A percentile compares a stretch with the other conserved stretches of the same genome.
Conservation (phyloP, 2,113 vertebrate genomes). For the Seriola aureovittata region DNA sequence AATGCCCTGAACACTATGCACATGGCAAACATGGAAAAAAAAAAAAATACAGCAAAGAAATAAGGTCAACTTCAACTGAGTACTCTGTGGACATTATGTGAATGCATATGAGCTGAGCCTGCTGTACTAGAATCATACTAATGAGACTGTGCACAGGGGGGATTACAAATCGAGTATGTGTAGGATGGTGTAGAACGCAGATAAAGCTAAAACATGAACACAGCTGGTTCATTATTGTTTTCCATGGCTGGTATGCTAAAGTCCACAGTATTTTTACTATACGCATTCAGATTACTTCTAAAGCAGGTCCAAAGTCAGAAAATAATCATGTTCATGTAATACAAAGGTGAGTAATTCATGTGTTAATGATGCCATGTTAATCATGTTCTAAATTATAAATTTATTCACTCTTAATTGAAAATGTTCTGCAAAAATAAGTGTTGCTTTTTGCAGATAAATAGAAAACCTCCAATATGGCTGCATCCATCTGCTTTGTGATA, state of each 20-base stretch:
- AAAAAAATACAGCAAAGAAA: slow-evolving; percentile 37
- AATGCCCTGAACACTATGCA: slow-evolving; percentile 26
- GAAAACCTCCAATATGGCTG: not conserved
- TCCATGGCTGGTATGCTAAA: not conserved
- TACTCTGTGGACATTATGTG: slow-evolving; percentile 1
- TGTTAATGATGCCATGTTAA: not conserved
- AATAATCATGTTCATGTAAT: not conserved
- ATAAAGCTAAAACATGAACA: not conserved
- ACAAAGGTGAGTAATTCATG: too few species aligned
- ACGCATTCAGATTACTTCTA: not conserved
- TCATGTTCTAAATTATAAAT: slow-evolving; percentile 32
- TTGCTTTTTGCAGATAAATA: not conserved
- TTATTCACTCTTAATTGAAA: slow-evolving; percentile 1
- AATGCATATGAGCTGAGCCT: slow-evolving; percentile 22
- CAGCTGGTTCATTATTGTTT: not conserved
- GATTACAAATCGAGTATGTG: not conserved
- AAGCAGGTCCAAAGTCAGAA: not conserved
- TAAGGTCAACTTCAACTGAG: slow-evolving; percentile 45
- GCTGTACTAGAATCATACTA: slow-evolving; percentile 22
- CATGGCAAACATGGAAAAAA: slow-evolving; percentile 1
- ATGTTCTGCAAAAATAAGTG: not conserved
- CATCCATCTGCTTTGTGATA: not conserved
- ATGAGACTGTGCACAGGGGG: slow-evolving; percentile 23
- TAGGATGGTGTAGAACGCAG: not conserved
- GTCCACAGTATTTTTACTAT: not conserved